phyloP scores from a whole-genome alignment of 2,113 vertebrate species.

The Halcyon senegalensis region DNA sequence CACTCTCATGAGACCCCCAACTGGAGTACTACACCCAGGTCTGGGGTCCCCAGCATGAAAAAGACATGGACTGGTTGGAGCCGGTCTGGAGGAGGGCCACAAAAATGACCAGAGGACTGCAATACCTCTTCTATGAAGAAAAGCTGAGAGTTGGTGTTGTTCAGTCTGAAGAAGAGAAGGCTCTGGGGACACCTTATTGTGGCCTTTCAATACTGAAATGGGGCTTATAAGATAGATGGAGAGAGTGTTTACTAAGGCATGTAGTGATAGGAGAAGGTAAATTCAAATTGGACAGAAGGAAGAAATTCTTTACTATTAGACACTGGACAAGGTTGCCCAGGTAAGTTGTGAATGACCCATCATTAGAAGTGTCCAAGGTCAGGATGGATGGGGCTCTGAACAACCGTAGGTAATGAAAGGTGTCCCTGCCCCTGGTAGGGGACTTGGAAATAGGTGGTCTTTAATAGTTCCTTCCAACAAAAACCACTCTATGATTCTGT shows the following conservation, averaged over 20 bases:
- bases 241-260: background rate
- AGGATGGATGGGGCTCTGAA: background rate
- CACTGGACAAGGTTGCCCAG: background rate
- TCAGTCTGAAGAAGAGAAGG: background rate
- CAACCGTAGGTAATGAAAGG: background rate
- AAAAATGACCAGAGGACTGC: background rate
- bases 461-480: background rate
- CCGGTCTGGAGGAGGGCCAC: background rate
- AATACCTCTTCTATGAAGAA: background rate
- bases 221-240: background rate
- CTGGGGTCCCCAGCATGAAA: background rate
- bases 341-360: too few species aligned
- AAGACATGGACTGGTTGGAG: background rate
- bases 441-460: background rate
- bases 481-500: background rate
- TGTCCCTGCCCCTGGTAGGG: background rate
- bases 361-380: background rate
- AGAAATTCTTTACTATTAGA: background rate
- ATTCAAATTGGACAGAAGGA: background rate
- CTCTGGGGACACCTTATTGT: background rate
- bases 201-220: background rate
- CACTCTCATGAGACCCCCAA: background rate
- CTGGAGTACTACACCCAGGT: background rate
- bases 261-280: background rate
- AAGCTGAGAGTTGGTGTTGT: background rate